Percentiles rank a stretch among this genome's conserved stretches.
phyloP scores from a whole-genome alignment of 2,888 invertebrate genomes.

The Cheilosia scutellata region DNA sequence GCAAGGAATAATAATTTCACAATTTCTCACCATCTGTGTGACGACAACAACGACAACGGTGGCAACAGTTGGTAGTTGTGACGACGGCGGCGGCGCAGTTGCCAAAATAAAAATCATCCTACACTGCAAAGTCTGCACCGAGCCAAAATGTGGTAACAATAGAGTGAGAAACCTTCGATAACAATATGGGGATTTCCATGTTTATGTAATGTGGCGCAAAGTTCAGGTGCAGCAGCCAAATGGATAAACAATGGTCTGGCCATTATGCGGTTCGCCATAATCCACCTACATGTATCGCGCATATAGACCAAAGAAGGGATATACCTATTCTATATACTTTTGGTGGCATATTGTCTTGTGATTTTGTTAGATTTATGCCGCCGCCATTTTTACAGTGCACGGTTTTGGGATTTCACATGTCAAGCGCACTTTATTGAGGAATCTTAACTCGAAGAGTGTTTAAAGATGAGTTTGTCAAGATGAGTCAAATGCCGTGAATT shows the following conservation, averaged over 20 bases:
- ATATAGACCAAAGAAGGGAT: constrained; percentile 65
- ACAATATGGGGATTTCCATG: constrained; percentile 71
- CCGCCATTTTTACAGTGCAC: constrained; percentile 37
- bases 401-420: constrained; percentile 20
- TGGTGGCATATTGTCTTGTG: constrained; percentile 70
- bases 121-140: constrained; percentile 40
- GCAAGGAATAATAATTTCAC: constrained; percentile 75
- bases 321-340: constrained; percentile 28
- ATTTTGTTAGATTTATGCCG: constrained; percentile 50
- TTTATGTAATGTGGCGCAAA: constrained; percentile 75
- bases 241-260: constrained; percentile 65
- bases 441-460: no score
- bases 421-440: constrained; percentile 18
- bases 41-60: constrained; percentile 29
- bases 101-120: constrained; percentile 62
- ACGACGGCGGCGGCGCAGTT: constrained; percentile 11
- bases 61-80: background rate
- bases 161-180: constrained; percentile 63
- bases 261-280: constrained; percentile 14
- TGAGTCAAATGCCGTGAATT: no score
- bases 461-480: no score
- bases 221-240: constrained; percentile 71
- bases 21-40: constrained; percentile 75
- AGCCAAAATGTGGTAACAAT: constrained; percentile 69
- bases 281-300: constrained; percentile 60